Evolutionary conservation across 2,797 vertebrate species (phyloP).

Genomic region (Liparis tanakae): DNA sequence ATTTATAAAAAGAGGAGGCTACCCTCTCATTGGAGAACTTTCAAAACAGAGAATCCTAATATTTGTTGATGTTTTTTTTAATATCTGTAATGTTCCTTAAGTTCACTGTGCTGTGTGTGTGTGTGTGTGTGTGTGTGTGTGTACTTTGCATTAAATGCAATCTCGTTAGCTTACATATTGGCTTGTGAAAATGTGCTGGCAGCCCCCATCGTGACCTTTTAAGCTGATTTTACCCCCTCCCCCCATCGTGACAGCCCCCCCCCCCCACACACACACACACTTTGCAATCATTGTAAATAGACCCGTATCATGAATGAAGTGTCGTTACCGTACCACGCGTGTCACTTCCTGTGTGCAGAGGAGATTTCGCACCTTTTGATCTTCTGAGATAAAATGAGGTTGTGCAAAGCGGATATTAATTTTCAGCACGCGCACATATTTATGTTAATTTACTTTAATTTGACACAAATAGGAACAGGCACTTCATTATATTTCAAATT

Average conservation of each 20-base stretch:
- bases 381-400: background rate
- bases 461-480: background rate
- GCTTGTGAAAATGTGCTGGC: background rate
- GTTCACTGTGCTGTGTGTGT: background rate
- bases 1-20: background rate
- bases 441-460: background rate
- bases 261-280: background rate
- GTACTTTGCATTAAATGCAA: background rate
- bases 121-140: background rate
- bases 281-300: background rate
- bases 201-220: slow-evolving; percentile 11
- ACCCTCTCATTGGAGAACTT: background rate
- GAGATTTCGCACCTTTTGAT: background rate
- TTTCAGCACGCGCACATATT: background rate
- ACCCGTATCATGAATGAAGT: background rate
- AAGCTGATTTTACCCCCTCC: slow-evolving; percentile 10
- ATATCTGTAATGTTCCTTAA: background rate
- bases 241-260: too few relatives aligned
- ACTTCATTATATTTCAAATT: background rate
- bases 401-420: background rate
- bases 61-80: background rate
- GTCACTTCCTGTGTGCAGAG: slow-evolving; percentile 18
- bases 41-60: background rate
- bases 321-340: background rate
- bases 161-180: slow-evolving; percentile 16